Conservation (phyloP, 1,140 invertebrate genomes). For the Neodiprion pinetum region DNA sequence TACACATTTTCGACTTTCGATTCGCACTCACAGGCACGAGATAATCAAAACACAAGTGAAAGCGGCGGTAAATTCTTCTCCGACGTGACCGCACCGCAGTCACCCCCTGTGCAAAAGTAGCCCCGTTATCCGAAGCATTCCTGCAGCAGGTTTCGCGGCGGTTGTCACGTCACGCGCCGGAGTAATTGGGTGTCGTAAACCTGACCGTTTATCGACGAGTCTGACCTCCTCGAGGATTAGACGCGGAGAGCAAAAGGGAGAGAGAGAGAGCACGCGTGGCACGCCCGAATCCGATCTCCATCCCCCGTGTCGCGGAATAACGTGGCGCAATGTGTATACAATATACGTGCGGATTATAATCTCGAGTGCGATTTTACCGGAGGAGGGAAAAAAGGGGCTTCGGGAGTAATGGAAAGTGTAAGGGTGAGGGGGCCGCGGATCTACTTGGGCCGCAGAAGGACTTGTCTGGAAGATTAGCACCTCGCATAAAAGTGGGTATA, state of each 20-base stretch:
- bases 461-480: slow-evolving; percentile 62
- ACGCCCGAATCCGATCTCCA: background rate
- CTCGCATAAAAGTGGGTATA: slow-evolving; percentile 56
- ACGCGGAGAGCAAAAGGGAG: no score
- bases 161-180: background rate
- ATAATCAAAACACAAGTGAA: no score
- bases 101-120: no score
- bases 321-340: background rate
- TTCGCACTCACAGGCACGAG: no score
- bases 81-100: no score
- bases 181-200: slow-evolving; percentile 7
- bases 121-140: no score
- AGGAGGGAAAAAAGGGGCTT: background rate
- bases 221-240: no score
- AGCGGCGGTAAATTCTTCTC: no score
- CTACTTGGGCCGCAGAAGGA: slow-evolving; percentile 28
- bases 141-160: no score
- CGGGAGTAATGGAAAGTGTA: background rate
- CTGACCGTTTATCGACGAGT: background rate
- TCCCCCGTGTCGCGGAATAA: background rate
- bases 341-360: slow-evolving; percentile 11
- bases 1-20: no score
- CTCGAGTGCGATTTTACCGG: slow-evolving; percentile 1
- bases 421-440: slow-evolving; percentile 25
- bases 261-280: no score